Percentiles rank a stretch among this genome's conserved stretches.
Evolutionary conservation across 2,888 invertebrate species (phyloP).

Genomic region (Trachelus troglodyta): DNA sequence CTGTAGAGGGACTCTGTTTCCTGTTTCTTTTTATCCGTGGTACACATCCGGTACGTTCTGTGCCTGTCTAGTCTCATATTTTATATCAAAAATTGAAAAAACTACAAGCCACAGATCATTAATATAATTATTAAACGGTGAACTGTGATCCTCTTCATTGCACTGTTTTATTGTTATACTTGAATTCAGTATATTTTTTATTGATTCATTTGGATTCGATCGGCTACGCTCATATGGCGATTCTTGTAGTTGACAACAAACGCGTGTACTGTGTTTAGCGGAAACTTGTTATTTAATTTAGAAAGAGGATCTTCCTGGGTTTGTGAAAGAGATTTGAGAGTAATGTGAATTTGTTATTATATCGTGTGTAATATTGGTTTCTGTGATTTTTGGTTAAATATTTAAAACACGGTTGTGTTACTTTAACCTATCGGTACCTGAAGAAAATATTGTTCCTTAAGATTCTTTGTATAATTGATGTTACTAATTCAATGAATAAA

Average conservation of each 20-base stretch:
- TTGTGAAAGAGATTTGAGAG: not conserved
- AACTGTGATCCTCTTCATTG: slow-evolving; percentile 10
- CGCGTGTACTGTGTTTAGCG: slow-evolving; percentile 26
- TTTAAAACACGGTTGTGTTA: not conserved
- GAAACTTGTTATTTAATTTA: slow-evolving; percentile 22
- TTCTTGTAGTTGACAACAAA: slow-evolving; percentile 20
- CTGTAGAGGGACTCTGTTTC: slow-evolving; percentile 31
- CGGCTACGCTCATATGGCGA: slow-evolving; percentile 22
- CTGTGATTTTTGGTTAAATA: not conserved
- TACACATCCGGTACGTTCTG: slow-evolving; percentile 50
- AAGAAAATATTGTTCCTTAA: not conserved
- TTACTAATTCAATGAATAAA: not conserved
- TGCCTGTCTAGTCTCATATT: slow-evolving; percentile 29
- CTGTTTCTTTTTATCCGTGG: slow-evolving; percentile 52
- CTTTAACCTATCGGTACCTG: not conserved
- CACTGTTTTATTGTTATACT: slow-evolving; percentile 8
- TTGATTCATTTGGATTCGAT: slow-evolving; percentile 49
- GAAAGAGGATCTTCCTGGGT: not conserved
- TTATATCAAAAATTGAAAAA: slow-evolving; percentile 39
- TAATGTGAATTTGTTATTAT: not conserved
- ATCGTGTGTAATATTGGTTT: not conserved
- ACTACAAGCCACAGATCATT: slow-evolving; percentile 29
- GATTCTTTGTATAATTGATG: not conserved
- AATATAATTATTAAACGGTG: slow-evolving; percentile 37
- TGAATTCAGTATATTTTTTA: slow-evolving; percentile 28